A percentile compares a stretch with the other conserved stretches of the same genome.
phyloP scores from a whole-genome alignment of 2,113 vertebrate species.

The Vicugna pacos region DNA sequence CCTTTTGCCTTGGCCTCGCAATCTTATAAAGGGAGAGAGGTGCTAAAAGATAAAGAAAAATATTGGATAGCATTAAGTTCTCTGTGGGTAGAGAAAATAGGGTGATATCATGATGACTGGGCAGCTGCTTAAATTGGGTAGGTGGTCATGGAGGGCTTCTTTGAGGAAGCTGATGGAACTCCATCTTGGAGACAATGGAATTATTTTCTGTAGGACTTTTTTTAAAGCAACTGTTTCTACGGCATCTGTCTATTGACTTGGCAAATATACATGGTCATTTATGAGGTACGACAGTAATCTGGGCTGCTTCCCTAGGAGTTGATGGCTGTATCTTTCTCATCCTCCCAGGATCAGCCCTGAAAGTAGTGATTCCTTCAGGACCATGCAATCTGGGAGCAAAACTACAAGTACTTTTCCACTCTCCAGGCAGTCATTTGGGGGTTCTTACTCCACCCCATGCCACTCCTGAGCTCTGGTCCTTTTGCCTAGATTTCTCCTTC shows the following conservation, averaged over 20 bases:
- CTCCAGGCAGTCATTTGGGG: neutral
- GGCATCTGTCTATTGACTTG: neutral
- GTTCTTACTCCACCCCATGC: neutral
- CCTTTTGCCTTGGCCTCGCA: neutral
- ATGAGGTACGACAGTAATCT: neutral
- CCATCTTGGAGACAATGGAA: neutral
- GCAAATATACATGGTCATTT: neutral
- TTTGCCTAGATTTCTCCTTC: neutral
- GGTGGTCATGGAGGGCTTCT: neutral
- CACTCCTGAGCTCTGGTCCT: neutral
- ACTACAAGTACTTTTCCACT: neutral
- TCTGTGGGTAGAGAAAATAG: neutral
- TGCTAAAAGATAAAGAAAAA: neutral
- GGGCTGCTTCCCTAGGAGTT: neutral
- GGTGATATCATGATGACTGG: neutral
- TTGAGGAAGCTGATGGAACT: neutral
- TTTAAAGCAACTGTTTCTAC: neutral
- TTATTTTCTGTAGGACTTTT: neutral
- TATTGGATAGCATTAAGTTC: neutral
- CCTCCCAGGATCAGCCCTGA: neutral
- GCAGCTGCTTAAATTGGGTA: neutral
- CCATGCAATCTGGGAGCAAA: neutral
- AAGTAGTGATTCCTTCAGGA: neutral
- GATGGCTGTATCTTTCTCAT: neutral
- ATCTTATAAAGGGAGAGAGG: neutral